Conservation (phyloP, 2,113 vertebrate genomes). For the Tautogolabrus adspersus region DNA sequence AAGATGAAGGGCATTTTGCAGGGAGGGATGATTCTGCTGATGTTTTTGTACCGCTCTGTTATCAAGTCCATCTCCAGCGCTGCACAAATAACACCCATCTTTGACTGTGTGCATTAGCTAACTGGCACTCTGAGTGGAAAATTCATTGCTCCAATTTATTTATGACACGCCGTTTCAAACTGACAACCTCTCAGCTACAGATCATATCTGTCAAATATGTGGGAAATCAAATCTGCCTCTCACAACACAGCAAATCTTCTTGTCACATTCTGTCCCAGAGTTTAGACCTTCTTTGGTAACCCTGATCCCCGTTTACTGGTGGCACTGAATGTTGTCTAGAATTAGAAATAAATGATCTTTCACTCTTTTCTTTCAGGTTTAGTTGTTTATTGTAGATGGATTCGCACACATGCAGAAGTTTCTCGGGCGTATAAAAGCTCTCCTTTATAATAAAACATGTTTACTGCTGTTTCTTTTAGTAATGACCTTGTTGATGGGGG, state of each 20-base stretch:
- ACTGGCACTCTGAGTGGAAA: slow-evolving; percentile 19
- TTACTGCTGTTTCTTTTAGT: neutral
- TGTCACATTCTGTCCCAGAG: neutral
- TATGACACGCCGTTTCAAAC: neutral
- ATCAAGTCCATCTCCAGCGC: slow-evolving; percentile 9
- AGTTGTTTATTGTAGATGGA: no score
- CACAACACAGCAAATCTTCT: slow-evolving; percentile 3
- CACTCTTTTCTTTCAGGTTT: no score
- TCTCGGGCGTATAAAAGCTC: neutral
- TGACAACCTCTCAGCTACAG: slow-evolving; percentile 1
- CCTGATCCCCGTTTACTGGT: neutral
- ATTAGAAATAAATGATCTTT: no score
- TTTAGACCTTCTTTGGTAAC: slow-evolving; percentile 3
- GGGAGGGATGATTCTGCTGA: neutral
- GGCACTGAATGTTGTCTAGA: neutral
- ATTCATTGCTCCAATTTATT: slow-evolving; percentile 21
- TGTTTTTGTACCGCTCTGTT: slow-evolving; percentile 4
- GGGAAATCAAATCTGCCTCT: slow-evolving; percentile 22
- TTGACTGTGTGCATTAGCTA: slow-evolving; percentile 15
- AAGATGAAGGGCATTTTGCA: neutral
- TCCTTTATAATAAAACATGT: no score
- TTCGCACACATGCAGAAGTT: neutral
- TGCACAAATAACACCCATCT: neutral
- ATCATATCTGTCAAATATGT: slow-evolving; percentile 19
- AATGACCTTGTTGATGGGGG: neutral